Conservation (phyloP, 2,888 invertebrate species). For the Onthophagus sagittarius region DNA sequence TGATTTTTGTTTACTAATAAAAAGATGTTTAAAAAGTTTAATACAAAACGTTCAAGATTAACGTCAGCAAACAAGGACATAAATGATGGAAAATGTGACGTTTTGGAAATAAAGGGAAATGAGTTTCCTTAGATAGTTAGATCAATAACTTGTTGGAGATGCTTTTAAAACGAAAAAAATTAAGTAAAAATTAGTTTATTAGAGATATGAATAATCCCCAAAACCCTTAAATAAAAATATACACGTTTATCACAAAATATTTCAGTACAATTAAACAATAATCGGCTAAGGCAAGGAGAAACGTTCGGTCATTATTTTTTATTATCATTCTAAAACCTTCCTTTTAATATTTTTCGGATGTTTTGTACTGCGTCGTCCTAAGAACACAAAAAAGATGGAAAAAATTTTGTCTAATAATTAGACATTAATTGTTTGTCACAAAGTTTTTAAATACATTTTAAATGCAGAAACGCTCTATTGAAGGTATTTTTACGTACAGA, state of each 20-base stretch:
- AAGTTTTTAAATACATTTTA: not conserved
- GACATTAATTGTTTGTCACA: too few relatives aligned
- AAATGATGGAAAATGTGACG: not conserved
- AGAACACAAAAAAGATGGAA: not conserved
- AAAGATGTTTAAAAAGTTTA: not conserved
- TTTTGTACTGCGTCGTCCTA: conserved; percentile 10
- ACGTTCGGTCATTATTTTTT: conserved; percentile 1
- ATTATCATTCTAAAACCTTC: not conserved
- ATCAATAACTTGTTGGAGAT: conserved; percentile 12
- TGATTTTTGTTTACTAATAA: conserved; percentile 22
- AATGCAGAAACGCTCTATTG: not conserved
- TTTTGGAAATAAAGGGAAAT: not conserved
- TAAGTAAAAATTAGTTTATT: conserved; percentile 43
- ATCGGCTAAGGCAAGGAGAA: conserved; percentile 20
- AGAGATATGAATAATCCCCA: conserved; percentile 45
- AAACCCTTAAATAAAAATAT: conserved; percentile 34
- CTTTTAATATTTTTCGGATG: not conserved
- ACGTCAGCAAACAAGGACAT: not conserved
- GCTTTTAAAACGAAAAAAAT: not conserved
- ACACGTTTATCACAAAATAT: conserved; percentile 48
- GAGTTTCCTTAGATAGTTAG: conserved; percentile 18
- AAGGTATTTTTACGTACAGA: conserved; percentile 2
- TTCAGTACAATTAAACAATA: conserved; percentile 44
- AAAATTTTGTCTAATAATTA: not conserved
- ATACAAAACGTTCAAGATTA: conserved; percentile 10